These are phyloP conservation scores for Anguilla obscura DNA, from an alignment of 2,797 vertebrate genomes.

Conservation along the genomic window DNA sequence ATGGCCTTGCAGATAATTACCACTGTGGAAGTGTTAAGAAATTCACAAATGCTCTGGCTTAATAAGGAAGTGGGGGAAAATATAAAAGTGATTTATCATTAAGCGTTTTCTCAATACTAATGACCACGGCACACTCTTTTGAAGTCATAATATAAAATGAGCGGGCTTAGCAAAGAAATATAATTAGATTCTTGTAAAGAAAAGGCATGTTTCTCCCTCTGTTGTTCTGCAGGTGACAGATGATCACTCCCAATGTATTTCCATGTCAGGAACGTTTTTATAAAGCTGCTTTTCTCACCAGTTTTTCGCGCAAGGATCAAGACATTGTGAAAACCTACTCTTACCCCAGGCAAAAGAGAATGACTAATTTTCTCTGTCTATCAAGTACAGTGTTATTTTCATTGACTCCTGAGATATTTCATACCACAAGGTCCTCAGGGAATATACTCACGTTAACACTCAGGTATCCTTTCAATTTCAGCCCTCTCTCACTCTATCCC, in stretches of 20 bases:
- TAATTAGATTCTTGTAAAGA: conserved; percentile 53
- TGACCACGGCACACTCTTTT: conserved; percentile 13
- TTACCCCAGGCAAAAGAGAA: conserved; percentile 59
- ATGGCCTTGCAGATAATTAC: conserved; percentile 40
- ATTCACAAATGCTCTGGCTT: conserved; percentile 31
- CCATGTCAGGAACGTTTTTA: conserved; percentile 46
- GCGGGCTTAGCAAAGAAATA: not conserved
- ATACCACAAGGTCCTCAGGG: conserved; percentile 14
- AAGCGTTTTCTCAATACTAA: conserved; percentile 21
- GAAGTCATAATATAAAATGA: conserved; percentile 43
- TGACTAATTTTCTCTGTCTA: conserved; percentile 58
- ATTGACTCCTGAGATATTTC: conserved; percentile 44
- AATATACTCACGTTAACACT: conserved; percentile 21
- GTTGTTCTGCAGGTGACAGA: conserved; percentile 40
- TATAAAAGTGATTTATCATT: conserved; percentile 33
- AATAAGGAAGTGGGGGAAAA: not conserved
- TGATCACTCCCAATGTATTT: conserved; percentile 48
- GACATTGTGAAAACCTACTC: conserved; percentile 46
- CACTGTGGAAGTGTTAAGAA: conserved; percentile 31
- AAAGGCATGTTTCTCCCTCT: conserved; percentile 23
- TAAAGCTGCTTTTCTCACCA: conserved; percentile 44
- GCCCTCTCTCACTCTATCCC: not conserved
- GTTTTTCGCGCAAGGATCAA: conserved; percentile 59
- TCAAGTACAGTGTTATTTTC: conserved; percentile 48
- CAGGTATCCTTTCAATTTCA: conserved; percentile 35